These are phyloP conservation scores for Rhynchopsitta pachyrhyncha DNA, from an alignment of 2,113 vertebrate genomes.

Conservation along the genomic window DNA sequence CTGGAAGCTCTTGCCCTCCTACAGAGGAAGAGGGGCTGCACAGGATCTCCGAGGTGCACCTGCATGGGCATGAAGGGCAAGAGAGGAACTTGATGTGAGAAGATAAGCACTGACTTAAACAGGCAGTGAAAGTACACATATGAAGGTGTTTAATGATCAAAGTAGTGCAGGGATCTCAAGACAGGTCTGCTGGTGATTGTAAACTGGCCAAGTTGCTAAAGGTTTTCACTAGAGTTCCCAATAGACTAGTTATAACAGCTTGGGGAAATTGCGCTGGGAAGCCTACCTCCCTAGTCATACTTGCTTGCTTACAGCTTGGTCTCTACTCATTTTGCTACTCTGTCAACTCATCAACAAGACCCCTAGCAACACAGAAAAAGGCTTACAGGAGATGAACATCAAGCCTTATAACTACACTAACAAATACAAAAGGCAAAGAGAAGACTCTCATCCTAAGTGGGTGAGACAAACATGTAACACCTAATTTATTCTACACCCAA, in stretches of 20 bases:
- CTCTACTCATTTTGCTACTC: not conserved
- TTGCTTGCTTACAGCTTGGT: not conserved
- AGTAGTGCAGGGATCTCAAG: not conserved
- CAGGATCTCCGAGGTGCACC: not conserved
- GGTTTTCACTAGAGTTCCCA: not conserved
- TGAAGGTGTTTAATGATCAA: not conserved
- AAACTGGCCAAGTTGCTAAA: not conserved
- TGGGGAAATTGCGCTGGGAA: not conserved
- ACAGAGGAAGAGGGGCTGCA: not conserved
- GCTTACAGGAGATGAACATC: not conserved
- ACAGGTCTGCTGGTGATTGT: not conserved
- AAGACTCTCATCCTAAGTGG: not conserved
- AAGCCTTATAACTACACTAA: not conserved
- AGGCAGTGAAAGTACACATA: not conserved
- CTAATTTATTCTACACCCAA: not conserved
- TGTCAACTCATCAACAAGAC: not conserved
- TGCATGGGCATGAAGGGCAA: fast-evolving
- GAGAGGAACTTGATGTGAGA: not conserved
- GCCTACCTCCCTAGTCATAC: not conserved
- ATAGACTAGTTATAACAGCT: not conserved
- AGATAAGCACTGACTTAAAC: not conserved
- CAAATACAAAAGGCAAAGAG: not conserved
- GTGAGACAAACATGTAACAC: not conserved
- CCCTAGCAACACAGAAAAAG: not conserved
- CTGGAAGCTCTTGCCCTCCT: not conserved